A percentile compares a stretch with the other conserved stretches of the same genome.
Conservation (phyloP, 2,113 vertebrate genomes). For the Ameiurus melas region DNA sequence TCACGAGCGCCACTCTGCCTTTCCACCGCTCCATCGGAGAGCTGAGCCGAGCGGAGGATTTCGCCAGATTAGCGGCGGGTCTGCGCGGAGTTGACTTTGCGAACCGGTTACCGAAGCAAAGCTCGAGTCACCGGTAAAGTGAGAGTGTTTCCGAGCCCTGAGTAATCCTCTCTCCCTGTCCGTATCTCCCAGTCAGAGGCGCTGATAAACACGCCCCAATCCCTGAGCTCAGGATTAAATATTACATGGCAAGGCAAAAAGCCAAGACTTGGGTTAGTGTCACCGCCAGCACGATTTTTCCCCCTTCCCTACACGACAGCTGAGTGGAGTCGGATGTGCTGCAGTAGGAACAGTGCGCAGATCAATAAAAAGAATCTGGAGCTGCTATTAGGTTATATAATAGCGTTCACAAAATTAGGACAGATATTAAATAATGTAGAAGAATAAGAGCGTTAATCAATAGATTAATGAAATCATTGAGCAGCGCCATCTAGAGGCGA, state of each 20-base stretch:
- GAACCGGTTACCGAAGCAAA: neutral
- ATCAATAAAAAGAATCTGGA: neutral
- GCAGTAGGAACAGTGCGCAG: neutral
- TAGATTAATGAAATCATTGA: neutral
- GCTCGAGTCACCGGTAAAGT: neutral
- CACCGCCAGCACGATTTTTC: slow-evolving; percentile 62
- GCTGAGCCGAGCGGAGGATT: neutral
- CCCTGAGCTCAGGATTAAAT: slow-evolving; percentile 68
- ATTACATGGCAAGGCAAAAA: slow-evolving; percentile 54
- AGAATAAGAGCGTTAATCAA: neutral
- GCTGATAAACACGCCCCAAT: slow-evolving; percentile 53
- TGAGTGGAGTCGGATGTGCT: neutral
- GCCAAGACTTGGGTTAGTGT: slow-evolving; percentile 53
- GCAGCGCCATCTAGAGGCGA: slow-evolving; percentile 55
- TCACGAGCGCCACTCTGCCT: slow-evolving; percentile 89
- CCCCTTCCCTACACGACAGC: neutral
- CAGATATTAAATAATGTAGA: neutral
- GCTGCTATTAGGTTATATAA: neutral
- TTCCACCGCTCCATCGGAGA: slow-evolving; percentile 87
- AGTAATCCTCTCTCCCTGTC: slow-evolving; percentile 14
- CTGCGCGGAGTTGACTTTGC: neutral
- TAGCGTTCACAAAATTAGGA: neutral
- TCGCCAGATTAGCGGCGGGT: neutral
- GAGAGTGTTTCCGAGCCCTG: neutral
- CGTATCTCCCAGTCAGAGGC: slow-evolving; percentile 58